Percentiles rank a stretch among this genome's conserved stretches.
These are phyloP conservation scores for Pocillopora meandrina DNA, from an alignment of 92 coral and sea anemone species.

Conservation along the genomic window DNA sequence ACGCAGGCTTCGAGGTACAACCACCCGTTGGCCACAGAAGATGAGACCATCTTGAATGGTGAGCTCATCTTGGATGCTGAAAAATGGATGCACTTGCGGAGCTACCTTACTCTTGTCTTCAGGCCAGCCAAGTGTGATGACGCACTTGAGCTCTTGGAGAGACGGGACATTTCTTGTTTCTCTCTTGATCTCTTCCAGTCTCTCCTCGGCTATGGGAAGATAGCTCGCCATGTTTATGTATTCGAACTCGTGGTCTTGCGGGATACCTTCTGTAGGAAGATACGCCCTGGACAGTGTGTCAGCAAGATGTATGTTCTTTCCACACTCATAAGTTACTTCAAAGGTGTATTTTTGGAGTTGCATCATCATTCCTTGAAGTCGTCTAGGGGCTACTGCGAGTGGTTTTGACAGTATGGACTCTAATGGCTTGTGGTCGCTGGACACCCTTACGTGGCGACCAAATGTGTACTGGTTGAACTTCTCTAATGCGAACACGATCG, in stretches of 20 bases:
- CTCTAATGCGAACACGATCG: not conserved
- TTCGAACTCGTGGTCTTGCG: constrained; percentile 16
- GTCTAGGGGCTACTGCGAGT: constrained; percentile 24
- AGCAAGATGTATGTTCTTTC: constrained; percentile 30
- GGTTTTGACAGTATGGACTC: constrained; percentile 41
- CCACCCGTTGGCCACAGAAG: not conserved
- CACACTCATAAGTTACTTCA: constrained; percentile 37
- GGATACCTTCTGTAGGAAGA: not conserved
- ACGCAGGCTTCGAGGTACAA: not conserved
- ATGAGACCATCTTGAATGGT: not conserved
- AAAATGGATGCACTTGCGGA: not conserved
- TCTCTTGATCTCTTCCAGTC: not conserved
- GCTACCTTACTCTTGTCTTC: not conserved
- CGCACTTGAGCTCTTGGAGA: not conserved
- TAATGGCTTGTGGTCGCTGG: constrained; percentile 48
- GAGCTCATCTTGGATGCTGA: not conserved
- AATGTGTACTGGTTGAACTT: constrained; percentile 5
- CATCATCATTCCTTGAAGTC: constrained; percentile 55
- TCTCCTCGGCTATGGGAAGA: constrained; percentile 8
- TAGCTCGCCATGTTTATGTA: constrained; percentile 20
- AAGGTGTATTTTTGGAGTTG: constrained; percentile 42
- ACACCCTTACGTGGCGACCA: constrained; percentile 30
- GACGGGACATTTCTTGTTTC: not conserved
- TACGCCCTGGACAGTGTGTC: constrained; percentile 49
- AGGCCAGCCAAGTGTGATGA: not conserved